Evolutionary conservation across 2,797 vertebrate genomes (phyloP), one percentile per base, ranked within the genome.

Genomic region (Chiroxiphia lanceolata): DNA sequence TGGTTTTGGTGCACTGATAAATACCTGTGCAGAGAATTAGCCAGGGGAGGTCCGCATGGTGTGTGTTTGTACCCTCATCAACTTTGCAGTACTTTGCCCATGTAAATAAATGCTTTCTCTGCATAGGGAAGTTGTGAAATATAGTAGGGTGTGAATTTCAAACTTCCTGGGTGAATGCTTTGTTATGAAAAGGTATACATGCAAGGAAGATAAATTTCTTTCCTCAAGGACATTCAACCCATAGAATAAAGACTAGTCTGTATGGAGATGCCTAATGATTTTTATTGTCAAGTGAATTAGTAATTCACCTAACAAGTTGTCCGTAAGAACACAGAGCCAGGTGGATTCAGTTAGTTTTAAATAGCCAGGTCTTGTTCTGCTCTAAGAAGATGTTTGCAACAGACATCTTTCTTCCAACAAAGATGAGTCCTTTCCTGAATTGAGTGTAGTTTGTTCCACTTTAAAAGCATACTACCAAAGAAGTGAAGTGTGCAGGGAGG

Each of bases 141-240:
- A 69, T 2, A 82, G 14, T 3, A 56, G 75, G 68, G 68, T 84
- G 74, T 83, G 83, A 93, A 83, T 78, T 74, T 79, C 74, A 90
- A 72, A 82, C 95, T 95, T 96, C 88, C 86, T 92, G 84, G 68
- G 60, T 85, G 68, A 92, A 79, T 59, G 56, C 25, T 67, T 79
- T 91, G 17, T 47, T 90, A 1, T 65, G 33, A 47, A 59, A 78
- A 36, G 22, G 61, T 60, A 38, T 3, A 20, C 18, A 14, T 9
- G 7, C 20, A 59, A 79, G 34, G 63, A 72, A 76, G 36, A 22
- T 63, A 25, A 42, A n/a, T 71, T 94, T 65, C 3, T 83, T 92
- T 83, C 34, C 31, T 53, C 4, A 6, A 8, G 10, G 10, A 36
- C 47, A 20, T 77, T 76, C 63, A 70, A 56, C 56, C 47, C 17